phyloP scores from a whole-genome alignment of 2,888 invertebrate species.

The Chymomyza fuscimana region DNA sequence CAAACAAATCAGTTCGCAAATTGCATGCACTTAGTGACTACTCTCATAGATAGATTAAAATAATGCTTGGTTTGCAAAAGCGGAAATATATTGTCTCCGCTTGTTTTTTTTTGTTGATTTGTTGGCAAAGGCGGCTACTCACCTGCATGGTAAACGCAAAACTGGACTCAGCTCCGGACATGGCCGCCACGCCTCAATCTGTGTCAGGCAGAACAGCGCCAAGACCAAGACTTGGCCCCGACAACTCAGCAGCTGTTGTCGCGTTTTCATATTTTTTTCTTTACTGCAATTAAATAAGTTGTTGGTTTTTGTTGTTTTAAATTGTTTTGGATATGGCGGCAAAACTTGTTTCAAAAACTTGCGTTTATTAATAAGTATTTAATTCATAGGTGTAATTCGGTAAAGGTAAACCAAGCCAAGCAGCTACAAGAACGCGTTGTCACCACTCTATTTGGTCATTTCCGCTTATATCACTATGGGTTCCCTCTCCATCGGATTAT shows the following conservation, averaged over 20 bases:
- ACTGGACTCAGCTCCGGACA: slow-evolving; percentile 89
- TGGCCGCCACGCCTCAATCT: slow-evolving; percentile 83
- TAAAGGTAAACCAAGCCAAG: background rate
- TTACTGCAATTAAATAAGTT: slow-evolving; percentile 42
- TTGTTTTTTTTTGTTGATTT: slow-evolving; percentile 18
- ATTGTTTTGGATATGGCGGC: slow-evolving; percentile 10
- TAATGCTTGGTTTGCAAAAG: slow-evolving; percentile 46
- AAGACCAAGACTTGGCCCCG: slow-evolving; percentile 37
- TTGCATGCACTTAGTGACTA: slow-evolving; percentile 46
- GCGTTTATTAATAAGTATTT: slow-evolving; percentile 33
- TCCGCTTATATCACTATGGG: slow-evolving; percentile 45
- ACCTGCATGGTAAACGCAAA: slow-evolving; percentile 87
- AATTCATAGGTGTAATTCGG: background rate
- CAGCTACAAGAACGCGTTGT: background rate
- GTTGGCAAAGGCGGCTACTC: slow-evolving; percentile 49
- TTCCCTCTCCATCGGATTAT: slow-evolving; percentile 25
- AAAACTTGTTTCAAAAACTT: slow-evolving; percentile 48
- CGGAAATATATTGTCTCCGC: slow-evolving; percentile 49
- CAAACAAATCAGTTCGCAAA: slow-evolving; percentile 34
- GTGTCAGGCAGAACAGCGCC: slow-evolving; percentile 62
- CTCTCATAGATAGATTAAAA: slow-evolving; percentile 43
- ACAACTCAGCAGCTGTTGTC: slow-evolving; percentile 46
- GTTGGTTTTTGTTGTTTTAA: slow-evolving; percentile 13
- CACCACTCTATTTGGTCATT: slow-evolving; percentile 42
- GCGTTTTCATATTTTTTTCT: slow-evolving; percentile 44